Evolutionary conservation across 2,797 vertebrate genomes (phyloP).

Genomic region (Peromyscus attwateri): DNA sequence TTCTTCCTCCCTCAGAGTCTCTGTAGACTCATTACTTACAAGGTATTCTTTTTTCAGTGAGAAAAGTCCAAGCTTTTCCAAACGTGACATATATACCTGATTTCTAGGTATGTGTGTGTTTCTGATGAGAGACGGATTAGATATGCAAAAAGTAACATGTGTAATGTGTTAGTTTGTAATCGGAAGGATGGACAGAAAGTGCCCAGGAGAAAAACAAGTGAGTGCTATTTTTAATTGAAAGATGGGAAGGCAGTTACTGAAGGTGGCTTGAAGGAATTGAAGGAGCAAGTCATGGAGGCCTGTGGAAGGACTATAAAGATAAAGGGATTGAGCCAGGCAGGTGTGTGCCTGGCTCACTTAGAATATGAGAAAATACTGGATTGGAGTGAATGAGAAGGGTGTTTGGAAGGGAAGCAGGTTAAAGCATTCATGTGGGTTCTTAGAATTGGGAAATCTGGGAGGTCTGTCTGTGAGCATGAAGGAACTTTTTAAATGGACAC

Average conservation of each 20-base stretch:
- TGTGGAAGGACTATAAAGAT: not conserved
- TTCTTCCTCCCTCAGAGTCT: not conserved
- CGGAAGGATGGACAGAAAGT: not conserved
- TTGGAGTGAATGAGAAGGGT: not conserved
- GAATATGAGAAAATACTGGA: not conserved
- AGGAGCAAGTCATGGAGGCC: not conserved
- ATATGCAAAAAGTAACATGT: not conserved
- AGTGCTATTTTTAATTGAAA: not conserved
- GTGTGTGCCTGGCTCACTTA: not conserved
- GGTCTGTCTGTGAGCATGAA: not conserved
- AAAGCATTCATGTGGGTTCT: not conserved
- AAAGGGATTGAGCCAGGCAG: not conserved
- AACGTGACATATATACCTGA: not conserved
- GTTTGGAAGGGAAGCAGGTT: not conserved
- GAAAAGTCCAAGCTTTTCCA: not conserved
- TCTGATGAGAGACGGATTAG: not conserved
- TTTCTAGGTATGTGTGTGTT: not conserved
- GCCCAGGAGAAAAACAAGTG: not conserved
- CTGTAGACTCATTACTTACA: not conserved
- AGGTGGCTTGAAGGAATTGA: not conserved
- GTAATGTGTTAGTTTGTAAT: not conserved
- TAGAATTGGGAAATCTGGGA: not conserved
- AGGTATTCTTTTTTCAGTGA: not conserved
- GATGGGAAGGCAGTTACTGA: not conserved
- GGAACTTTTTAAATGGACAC: not conserved